A percentile compares a stretch with the other conserved stretches of the same genome.
Evolutionary conservation across 2,888 invertebrate species (phyloP).

Genomic region (Boloria selene): DNA sequence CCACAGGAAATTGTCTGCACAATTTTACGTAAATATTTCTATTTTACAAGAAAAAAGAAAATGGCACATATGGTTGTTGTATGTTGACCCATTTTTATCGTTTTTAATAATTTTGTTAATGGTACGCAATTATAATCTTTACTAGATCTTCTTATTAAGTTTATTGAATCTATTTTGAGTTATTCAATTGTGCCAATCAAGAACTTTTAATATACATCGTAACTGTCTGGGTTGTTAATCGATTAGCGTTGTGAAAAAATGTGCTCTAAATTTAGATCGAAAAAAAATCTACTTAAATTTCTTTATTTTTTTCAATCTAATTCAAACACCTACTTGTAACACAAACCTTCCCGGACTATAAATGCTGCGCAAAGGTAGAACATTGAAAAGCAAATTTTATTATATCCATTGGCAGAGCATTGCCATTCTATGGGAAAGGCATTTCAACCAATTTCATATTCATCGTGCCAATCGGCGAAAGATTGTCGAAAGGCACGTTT

Average conservation of each 20-base stretch:
- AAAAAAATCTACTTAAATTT: no score
- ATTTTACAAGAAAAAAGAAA: neutral
- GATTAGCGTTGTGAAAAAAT: no score
- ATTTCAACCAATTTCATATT: slow-evolving; percentile 22
- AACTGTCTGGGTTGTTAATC: no score
- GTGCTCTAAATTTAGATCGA: no score
- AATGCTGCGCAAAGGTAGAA: slow-evolving; percentile 4
- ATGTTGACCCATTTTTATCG: neutral
- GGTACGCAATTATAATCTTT: neutral
- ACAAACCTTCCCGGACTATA: neutral
- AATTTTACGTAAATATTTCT: slow-evolving; percentile 13
- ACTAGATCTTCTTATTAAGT: no score
- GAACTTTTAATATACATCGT: no score
- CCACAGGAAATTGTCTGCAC: slow-evolving; percentile 17
- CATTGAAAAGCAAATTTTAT: slow-evolving; percentile 21
- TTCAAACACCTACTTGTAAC: slow-evolving; percentile 3
- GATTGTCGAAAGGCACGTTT: slow-evolving; percentile 19
- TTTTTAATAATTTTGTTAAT: neutral
- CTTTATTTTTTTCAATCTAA: neutral
- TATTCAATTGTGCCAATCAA: no score
- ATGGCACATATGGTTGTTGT: neutral
- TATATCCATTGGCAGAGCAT: slow-evolving; percentile 10
- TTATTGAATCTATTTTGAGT: no score
- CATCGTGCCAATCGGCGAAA: slow-evolving; percentile 14
- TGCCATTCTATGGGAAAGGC: slow-evolving; percentile 9